phyloP scores from a whole-genome alignment of 1,140 invertebrate species.

The Chlorops oryzae region DNA sequence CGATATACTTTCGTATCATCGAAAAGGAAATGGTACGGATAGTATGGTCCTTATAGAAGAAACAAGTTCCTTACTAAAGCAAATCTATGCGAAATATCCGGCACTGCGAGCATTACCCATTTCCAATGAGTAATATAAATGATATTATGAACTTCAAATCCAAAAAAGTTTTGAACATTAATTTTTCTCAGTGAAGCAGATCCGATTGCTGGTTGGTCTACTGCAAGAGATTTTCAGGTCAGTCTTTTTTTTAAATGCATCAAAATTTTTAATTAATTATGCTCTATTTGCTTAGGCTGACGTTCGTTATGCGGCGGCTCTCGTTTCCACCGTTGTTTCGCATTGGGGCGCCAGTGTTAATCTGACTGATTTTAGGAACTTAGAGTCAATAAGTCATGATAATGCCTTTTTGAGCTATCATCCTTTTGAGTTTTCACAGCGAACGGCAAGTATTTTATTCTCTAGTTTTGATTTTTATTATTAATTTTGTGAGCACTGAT shows the following conservation, averaged over 20 bases:
- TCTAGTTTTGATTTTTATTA: too few relatives aligned
- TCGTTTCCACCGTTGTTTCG: conserved; percentile 44
- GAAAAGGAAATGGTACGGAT: conserved; percentile 48
- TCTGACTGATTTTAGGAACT: conserved; percentile 24
- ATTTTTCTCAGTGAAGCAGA: conserved; percentile 47
- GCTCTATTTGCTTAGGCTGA: too few relatives aligned
- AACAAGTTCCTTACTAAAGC: conserved; percentile 37
- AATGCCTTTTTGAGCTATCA: conserved; percentile 52
- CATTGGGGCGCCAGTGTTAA: conserved; percentile 42
- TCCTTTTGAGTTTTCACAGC: conserved; percentile 50
- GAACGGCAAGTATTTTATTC: conserved; percentile 22
- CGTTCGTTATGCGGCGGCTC: conserved; percentile 47
- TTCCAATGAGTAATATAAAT: conserved; percentile 45
- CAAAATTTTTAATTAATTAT: too few relatives aligned
- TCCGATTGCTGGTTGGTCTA: conserved; percentile 50
- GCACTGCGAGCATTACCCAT: conserved; percentile 41
- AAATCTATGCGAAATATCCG: conserved; percentile 41
- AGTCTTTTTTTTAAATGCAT: too few relatives aligned
- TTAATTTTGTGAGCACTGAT: too few relatives aligned
- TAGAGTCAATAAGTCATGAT: conserved; percentile 50
- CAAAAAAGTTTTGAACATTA: not conserved
- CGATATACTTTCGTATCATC: conserved; percentile 49
- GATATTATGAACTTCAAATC: not conserved
- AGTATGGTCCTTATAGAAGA: conserved; percentile 39
- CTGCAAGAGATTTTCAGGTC: conserved; percentile 44